Evolutionary conservation across 2,797 vertebrate species (phyloP).

Genomic region (Macroramphosus scolopax): DNA sequence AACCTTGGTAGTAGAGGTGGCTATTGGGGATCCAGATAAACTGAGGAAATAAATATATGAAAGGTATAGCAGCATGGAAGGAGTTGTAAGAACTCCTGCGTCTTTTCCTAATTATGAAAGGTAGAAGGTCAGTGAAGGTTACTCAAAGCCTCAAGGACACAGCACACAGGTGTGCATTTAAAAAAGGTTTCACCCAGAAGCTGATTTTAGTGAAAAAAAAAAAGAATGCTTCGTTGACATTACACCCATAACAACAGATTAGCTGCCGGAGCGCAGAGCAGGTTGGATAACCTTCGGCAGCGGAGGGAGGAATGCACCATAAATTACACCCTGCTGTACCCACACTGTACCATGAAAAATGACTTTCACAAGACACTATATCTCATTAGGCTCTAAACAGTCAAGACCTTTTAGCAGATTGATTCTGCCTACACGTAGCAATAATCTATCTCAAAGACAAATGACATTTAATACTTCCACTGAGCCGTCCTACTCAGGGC

Average conservation of each 20-base stretch:
- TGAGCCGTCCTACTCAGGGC: no score
- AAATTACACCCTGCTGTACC: conserved; percentile 10
- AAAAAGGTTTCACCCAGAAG: conserved; percentile 1
- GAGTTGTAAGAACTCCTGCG: no score
- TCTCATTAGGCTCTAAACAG: no score
- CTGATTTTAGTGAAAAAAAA: conserved; percentile 5
- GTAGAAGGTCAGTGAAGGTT: conserved; percentile 4
- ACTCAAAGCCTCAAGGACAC: conserved; percentile 2
- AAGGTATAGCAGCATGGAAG: no score
- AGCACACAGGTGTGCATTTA: not conserved
- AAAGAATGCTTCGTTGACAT: conserved; percentile 14
- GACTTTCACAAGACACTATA: conserved; percentile 28
- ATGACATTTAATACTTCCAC: not conserved
- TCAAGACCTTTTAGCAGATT: conserved; percentile 20
- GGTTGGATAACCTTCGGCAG: conserved; percentile 26
- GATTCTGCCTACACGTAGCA: conserved; percentile 5
- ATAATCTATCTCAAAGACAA: conserved; percentile 21
- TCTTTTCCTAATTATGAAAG: no score
- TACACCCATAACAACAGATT: conserved; percentile 13
- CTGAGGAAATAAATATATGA: no score
- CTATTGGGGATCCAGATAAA: no score
- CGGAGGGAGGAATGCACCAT: conserved; percentile 12
- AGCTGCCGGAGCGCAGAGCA: conserved; percentile 6
- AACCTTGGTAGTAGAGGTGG: no score
- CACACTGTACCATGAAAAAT: conserved; percentile 22